Percentiles rank a stretch among this genome's conserved stretches.
Conservation (phyloP, 2,888 invertebrate genomes). For the Microctonus hyperodae region DNA sequence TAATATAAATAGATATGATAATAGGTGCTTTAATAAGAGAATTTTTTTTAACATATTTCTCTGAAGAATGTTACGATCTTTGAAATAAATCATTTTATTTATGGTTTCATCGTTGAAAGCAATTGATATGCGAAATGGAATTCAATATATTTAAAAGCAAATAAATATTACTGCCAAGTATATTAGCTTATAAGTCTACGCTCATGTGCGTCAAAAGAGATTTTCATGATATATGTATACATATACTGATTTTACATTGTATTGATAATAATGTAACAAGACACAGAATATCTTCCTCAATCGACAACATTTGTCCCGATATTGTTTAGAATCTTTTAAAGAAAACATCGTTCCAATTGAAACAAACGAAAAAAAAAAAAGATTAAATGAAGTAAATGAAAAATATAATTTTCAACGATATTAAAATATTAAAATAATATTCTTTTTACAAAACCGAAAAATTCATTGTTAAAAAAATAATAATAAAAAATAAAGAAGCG, state of each 20-base stretch:
- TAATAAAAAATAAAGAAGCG: neutral
- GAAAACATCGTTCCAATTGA: neutral
- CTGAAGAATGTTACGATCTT: neutral
- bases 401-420: neutral
- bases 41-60: neutral
- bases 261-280: neutral
- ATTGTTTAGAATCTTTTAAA: neutral
- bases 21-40: slow-evolving; percentile 3
- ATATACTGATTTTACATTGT: no score
- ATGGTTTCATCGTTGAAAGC: neutral
- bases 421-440: neutral
- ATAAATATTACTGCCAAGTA: slow-evolving; percentile 4
- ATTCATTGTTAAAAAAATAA: neutral
- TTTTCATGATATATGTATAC: no score
- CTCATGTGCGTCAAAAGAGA: neutral
- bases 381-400: neutral
- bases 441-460: neutral
- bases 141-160: neutral
- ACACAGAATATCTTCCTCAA: neutral
- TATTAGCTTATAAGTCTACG: neutral
- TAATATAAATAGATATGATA: neutral
- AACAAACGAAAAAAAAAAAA: neutral
- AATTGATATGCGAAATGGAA: neutral
- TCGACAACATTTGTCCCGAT: neutral
- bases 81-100: neutral